Conservation (phyloP, 1,140 invertebrate genomes). For the Meloidogyne exigua region DNA sequence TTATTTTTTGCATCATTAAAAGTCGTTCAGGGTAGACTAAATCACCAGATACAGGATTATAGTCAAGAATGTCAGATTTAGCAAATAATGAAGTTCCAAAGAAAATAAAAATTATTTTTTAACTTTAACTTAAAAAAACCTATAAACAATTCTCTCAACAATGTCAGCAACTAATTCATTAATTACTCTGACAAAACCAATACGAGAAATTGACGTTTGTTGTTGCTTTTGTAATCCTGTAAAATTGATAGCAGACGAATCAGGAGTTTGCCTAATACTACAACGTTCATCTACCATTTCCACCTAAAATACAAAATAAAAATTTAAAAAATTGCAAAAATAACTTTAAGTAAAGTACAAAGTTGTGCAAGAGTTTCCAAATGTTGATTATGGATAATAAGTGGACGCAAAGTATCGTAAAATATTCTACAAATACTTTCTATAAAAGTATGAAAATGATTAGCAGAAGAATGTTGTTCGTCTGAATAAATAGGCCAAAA, state of each 20-base stretch:
- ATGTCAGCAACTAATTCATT: conserved; percentile 88
- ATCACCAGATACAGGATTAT: conserved; percentile 83
- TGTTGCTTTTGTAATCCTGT: conserved; percentile 67
- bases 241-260: conserved; percentile 11
- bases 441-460: conserved; percentile 69
- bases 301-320: conserved; percentile 64
- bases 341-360: conserved; percentile 78
- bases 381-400: conserved; percentile 94
- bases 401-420: conserved; percentile 88
- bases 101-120: not conserved
- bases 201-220: conserved; percentile 59
- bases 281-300: conserved; percentile 94
- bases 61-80: conserved; percentile 79
- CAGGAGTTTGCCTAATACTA: conserved; percentile 67
- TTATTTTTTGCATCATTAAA: conserved; percentile 79
- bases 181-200: conserved; percentile 76
- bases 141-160: conserved; percentile 90
- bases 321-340: not conserved
- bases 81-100: conserved; percentile 82
- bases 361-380: conserved; percentile 93
- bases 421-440: conserved; percentile 81
- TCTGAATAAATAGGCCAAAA: conserved; percentile 9
- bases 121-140: conserved; percentile 63
- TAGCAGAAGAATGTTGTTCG: conserved; percentile 27
- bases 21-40: conserved; percentile 94